Percentiles rank a stretch among this genome's conserved stretches.
Conservation (phyloP, 2,888 invertebrate species). For the Euplexia lucipara region DNA sequence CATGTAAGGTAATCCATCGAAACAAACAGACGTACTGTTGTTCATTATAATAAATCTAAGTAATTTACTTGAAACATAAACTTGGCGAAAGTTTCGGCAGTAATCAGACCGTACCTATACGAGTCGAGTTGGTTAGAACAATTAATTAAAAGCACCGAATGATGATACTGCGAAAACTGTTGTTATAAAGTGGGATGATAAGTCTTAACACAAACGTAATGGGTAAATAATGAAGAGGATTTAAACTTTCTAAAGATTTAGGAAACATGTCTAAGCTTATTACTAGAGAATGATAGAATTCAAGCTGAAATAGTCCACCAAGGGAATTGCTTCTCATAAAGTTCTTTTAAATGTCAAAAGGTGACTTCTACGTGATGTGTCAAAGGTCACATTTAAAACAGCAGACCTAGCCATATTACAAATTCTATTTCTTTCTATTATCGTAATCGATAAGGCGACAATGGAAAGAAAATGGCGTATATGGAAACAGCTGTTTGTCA, state of each 20-base stretch:
- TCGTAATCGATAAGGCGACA: too few species aligned
- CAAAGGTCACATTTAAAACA: slow-evolving; percentile 14
- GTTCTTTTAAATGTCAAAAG: slow-evolving; percentile 25
- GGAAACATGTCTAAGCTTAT: neutral
- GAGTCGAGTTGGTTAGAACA: slow-evolving; percentile 51
- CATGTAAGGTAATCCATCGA: neutral
- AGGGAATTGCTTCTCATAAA: slow-evolving; percentile 19
- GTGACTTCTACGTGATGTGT: slow-evolving; percentile 33
- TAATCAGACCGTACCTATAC: slow-evolving; percentile 54
- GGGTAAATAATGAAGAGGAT: slow-evolving; percentile 23
- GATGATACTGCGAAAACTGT: slow-evolving; percentile 32
- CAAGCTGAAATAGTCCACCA: neutral
- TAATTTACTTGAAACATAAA: slow-evolving; percentile 51
- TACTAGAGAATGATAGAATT: neutral
- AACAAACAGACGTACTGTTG: slow-evolving; percentile 19
- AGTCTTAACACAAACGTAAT: slow-evolving; percentile 34
- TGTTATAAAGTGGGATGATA: slow-evolving; percentile 8
- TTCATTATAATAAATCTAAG: slow-evolving; percentile 56
- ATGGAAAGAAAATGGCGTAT: too few species aligned
- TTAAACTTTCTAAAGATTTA: neutral
- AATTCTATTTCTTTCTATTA: too few species aligned
- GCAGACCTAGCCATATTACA: too few species aligned
- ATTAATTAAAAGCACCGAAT: slow-evolving; percentile 49
- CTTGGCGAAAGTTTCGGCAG: slow-evolving; percentile 46
- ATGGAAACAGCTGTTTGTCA: too few species aligned